Evolutionary conservation across 2,888 invertebrate genomes (phyloP).

Genomic region (Camptogramma bilineatum): DNA sequence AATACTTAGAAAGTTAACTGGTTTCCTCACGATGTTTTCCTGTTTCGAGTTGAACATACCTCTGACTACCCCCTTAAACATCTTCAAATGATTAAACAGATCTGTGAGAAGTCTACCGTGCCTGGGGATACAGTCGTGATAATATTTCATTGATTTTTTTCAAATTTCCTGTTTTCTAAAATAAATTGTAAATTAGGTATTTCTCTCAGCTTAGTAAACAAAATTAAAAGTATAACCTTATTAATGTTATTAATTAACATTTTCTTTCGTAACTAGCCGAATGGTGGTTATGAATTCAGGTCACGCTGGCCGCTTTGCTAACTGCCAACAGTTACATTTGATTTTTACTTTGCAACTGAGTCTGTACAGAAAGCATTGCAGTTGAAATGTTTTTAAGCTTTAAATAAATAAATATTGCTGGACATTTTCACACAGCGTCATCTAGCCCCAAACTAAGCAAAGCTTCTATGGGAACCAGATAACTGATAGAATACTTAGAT

Average conservation of each 20-base stretch:
- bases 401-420: background rate
- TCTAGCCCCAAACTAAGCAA: no score
- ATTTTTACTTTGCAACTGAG: background rate
- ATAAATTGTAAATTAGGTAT: conserved; percentile 6
- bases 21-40: no score
- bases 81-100: no score
- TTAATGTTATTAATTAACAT: conserved; percentile 27
- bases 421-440: no score
- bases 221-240: conserved; percentile 22
- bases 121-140: background rate
- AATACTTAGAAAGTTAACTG: no score
- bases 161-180: background rate
- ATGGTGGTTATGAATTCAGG: conserved; percentile 26
- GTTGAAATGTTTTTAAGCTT: background rate
- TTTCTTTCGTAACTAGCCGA: conserved; percentile 20
- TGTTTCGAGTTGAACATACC: no score
- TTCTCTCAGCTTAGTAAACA: conserved; percentile 13
- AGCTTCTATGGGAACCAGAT: no score
- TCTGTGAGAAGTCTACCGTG: no score
- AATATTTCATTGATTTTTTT: no score
- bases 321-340: conserved; percentile 8
- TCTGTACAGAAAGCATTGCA: conserved; percentile 7
- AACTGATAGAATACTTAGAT: no score
- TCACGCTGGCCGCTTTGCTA: conserved; percentile 19
- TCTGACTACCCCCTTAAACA: no score